A percentile compares a stretch with the other conserved stretches of the same genome.
These are phyloP conservation scores for Drosophila emarginata DNA, from an alignment of 2,888 invertebrate species.

Conservation along the genomic window DNA sequence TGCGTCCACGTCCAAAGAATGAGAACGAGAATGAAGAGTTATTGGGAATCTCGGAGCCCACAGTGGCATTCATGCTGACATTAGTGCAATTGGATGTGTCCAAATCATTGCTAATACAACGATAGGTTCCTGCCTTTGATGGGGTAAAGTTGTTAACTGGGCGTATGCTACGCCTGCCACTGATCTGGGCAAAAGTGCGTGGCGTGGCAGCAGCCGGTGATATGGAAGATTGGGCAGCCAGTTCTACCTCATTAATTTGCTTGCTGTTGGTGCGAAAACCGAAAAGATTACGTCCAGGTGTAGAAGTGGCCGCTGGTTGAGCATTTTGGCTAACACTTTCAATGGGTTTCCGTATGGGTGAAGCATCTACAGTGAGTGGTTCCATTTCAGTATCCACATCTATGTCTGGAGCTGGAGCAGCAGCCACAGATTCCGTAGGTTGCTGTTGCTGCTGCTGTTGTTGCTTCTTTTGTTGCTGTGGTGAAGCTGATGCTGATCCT, in stretches of 20 bases:
- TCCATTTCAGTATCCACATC: conserved; percentile 78
- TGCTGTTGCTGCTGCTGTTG: conserved; percentile 1
- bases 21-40: conserved; percentile 79
- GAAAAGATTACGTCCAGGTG: conserved; percentile 75
- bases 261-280: conserved; percentile 58
- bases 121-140: conserved; percentile 72
- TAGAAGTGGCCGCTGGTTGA: conserved; percentile 75
- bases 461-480: conserved; percentile 2
- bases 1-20: conserved; percentile 79
- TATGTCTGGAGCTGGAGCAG: neutral
- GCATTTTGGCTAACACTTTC: conserved; percentile 3
- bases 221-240: conserved; percentile 46
- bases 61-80: conserved; percentile 81
- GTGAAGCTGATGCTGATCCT: conserved; percentile 2
- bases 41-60: conserved; percentile 81
- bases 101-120: conserved; percentile 77
- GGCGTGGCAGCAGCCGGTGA: conserved; percentile 62
- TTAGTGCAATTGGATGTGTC: conserved; percentile 76
- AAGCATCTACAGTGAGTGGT: conserved; percentile 58
- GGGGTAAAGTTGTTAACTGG: conserved; percentile 67
- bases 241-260: conserved; percentile 63
- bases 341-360: conserved; percentile 59
- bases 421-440: neutral
- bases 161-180: conserved; percentile 80
- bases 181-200: conserved; percentile 74